Evolutionary conservation across 2,113 vertebrate genomes (phyloP).

Genomic region (Cyphomyrus discorhynchus): DNA sequence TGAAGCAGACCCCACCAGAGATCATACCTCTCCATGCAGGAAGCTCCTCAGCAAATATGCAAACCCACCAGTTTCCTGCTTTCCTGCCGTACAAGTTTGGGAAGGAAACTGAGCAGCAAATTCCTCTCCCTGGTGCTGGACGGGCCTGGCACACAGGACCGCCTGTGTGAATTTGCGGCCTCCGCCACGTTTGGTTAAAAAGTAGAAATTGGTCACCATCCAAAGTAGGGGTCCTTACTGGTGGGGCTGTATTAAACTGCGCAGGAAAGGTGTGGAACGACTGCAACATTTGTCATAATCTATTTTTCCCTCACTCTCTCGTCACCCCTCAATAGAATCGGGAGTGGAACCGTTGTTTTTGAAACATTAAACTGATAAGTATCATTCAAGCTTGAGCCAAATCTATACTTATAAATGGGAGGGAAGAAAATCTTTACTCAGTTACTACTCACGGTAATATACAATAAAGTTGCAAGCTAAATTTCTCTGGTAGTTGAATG

Average conservation of each 20-base stretch:
- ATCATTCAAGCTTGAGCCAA: conserved; percentile 17
- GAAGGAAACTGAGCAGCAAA: conserved; percentile 30
- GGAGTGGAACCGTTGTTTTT: background rate
- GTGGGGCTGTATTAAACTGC: conserved; percentile 21
- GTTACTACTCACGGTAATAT: background rate
- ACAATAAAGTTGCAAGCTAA: background rate
- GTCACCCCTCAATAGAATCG: conserved; percentile 26
- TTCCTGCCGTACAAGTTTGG: conserved; percentile 20
- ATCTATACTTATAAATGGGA: background rate
- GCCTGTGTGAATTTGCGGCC: background rate
- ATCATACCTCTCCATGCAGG: conserved; percentile 41
- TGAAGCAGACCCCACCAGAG: conserved; percentile 30
- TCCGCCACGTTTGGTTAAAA: background rate
- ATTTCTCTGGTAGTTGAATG: background rate
- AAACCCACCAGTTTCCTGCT: conserved; percentile 37
- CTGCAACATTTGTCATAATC: background rate
- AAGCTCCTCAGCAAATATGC: conserved; percentile 44
- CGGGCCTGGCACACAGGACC: background rate
- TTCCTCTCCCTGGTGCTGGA: conserved; percentile 5
- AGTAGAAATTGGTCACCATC: conserved; percentile 10
- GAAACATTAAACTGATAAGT: conserved; percentile 22
- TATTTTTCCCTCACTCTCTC: conserved; percentile 7
- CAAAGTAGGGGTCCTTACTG: conserved; percentile 26
- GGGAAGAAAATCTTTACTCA: background rate
- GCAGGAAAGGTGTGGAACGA: conserved; percentile 31